Evolutionary conservation across 2,797 vertebrate genomes (phyloP), one percentile per base, ranked within the genome.

Genomic region (Helicolenus hilgendorfi): DNA sequence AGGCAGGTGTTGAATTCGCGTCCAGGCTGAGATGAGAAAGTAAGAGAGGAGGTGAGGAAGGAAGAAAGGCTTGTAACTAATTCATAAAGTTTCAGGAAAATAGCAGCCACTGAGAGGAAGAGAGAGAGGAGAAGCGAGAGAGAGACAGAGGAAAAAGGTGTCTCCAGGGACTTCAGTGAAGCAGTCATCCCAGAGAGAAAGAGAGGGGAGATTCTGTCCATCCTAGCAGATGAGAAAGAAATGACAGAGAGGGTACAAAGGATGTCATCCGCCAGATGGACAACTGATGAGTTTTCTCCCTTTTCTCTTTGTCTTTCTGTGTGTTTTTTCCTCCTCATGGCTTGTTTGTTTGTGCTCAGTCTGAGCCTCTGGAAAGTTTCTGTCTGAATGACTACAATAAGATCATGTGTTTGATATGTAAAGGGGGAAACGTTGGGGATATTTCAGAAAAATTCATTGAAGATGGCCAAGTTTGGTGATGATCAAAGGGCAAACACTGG

Each of bases 1-100:
- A 96, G 91, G 94, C 96, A 96, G 96, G 96, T 97, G 96, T 96
- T 95, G 95, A 92, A 94, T 94, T 84, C 80, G 24, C 90, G 83
- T 92, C 88, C 87, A 79, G 85, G 70, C 71, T 79, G 84, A 90
- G 92, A 96, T 93, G 94, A 94, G 88, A 94, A 94, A 90, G 85
- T 91, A 91, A 73, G 84, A 89, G 86, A 91, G 71, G 89, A 92
- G 87, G 93, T 94, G 91, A 95, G 91, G 95, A 92, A 93, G 90
- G 92, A 94, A 92, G 92, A 93, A 95, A 92, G 94, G 95, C 82
- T 97, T 96, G 96, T 98, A 97, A 98, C 96, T 98, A 98, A 98
- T 97, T 98, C 97, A 98, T 98, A 97, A 98, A 97, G 96, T 97
- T 96, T 96, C 90, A 84, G 92, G 91, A 94, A 96, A 96, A 97